Conservation (phyloP, 2,113 vertebrate species). For the Protobothrops flavoviridis region DNA sequence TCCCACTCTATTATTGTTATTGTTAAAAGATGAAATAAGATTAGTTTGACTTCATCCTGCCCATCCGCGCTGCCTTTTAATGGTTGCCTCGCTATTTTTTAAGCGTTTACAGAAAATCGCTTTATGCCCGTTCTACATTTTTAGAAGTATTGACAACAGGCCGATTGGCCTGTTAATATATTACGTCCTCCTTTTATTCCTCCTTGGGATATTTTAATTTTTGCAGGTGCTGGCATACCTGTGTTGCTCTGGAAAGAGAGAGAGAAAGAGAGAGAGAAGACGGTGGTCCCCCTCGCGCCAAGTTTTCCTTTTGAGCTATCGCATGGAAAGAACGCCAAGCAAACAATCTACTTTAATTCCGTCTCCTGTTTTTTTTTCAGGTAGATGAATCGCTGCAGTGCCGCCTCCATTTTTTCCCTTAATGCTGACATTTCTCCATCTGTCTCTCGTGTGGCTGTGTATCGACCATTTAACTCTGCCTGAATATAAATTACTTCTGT, state of each 20-base stretch:
- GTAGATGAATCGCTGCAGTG: fast-evolving
- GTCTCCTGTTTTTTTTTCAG: not conserved
- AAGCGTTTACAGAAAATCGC: not conserved
- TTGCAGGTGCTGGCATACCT: not conserved
- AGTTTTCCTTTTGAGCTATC: fast-evolving
- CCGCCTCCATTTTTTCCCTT: not conserved
- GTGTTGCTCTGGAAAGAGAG: not conserved
- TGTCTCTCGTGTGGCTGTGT: slow-evolving; percentile 37
- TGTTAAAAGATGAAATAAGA: not conserved
- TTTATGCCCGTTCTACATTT: not conserved
- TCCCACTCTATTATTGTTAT: no score
- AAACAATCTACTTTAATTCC: fast-evolving
- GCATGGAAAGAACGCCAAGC: fast-evolving
- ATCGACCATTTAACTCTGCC: slow-evolving; percentile 28
- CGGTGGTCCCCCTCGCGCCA: fast-evolving
- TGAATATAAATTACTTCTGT: slow-evolving; percentile 27
- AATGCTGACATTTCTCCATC: slow-evolving; percentile 20
- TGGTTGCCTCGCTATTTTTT: not conserved
- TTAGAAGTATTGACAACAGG: not conserved
- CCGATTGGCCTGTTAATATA: not conserved
- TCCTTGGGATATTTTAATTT: not conserved
- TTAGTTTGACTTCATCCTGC: not conserved
- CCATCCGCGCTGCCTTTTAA: not conserved
- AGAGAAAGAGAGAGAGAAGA: no score
- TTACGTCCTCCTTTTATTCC: not conserved